These are phyloP conservation scores for Periparus ater DNA, from an alignment of 2,797 vertebrate species.

Conservation along the genomic window DNA sequence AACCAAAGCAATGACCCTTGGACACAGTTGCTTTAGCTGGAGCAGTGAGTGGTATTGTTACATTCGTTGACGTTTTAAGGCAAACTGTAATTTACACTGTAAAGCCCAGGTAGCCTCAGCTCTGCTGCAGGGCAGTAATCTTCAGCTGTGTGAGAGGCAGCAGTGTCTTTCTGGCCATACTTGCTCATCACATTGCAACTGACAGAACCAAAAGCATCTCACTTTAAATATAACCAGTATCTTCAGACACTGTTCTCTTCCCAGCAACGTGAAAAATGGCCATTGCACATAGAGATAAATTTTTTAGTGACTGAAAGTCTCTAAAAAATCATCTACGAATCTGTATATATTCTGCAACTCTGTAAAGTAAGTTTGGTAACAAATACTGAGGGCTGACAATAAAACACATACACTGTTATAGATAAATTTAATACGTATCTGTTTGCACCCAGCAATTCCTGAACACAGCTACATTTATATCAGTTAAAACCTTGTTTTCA, in stretches of 20 bases:
- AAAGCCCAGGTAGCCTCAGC: not conserved
- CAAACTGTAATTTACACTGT: not conserved
- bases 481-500: not conserved
- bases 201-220: not conserved
- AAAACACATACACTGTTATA: not conserved
- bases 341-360: not conserved
- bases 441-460: not conserved
- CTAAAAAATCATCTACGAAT: not conserved
- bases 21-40: not conserved
- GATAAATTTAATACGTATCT: not conserved
- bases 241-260: not conserved
- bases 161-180: not conserved
- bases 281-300: not conserved
- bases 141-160: not conserved
- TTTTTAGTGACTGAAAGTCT: not conserved
- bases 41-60: accelerated
- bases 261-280: not conserved
- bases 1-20: not conserved
- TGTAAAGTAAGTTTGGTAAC: not conserved
- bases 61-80: not conserved
- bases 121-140: not conserved
- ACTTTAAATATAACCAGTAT: not conserved
- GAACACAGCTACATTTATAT: not conserved
- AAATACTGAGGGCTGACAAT: not conserved
- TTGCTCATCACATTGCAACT: not conserved